These are phyloP conservation scores for Drosophila nigricruria DNA, from an alignment of 2,888 invertebrate species.

Conservation along the genomic window DNA sequence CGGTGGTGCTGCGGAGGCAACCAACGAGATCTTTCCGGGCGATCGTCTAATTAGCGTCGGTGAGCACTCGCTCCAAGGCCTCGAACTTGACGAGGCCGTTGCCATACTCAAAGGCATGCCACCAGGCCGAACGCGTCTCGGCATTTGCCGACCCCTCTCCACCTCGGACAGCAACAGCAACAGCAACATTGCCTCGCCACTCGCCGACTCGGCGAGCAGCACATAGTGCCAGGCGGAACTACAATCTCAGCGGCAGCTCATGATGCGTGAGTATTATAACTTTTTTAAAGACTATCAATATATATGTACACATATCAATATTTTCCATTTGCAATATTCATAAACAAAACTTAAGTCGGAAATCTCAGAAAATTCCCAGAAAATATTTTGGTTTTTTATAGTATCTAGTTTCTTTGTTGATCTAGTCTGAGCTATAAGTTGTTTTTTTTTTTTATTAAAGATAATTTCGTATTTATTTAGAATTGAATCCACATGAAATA, in stretches of 20 bases:
- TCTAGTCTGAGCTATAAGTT: not conserved
- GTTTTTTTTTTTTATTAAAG: not conserved
- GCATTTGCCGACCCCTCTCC: conserved; percentile 92
- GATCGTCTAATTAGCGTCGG: conserved; percentile 97
- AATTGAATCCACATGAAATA: not conserved
- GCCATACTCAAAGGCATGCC: conserved; percentile 97
- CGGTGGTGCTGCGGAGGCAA: conserved; percentile 98
- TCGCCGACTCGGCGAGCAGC: conserved; percentile 82
- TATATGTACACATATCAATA: not conserved
- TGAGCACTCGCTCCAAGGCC: conserved; percentile 94
- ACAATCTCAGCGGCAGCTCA: conserved; percentile 14
- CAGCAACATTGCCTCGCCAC: conserved; percentile 85
- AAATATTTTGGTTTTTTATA: not conserved
- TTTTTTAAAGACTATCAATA: not conserved
- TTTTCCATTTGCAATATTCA: not conserved
- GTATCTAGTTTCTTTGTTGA: not conserved
- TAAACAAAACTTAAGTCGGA: not conserved
- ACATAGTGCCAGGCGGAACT: conserved; percentile 81
- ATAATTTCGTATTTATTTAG: not conserved
- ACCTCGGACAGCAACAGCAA: conserved; percentile 85
- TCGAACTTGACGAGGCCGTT: conserved; percentile 97
- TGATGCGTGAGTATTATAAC: conserved; percentile 76
- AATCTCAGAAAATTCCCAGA: not conserved
- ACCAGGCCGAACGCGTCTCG: conserved; percentile 94
- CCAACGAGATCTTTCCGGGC: conserved; percentile 97